Base-by-base conservation (phyloP, 2,888 invertebrate species). In the Archips crataeganus region DNA sequence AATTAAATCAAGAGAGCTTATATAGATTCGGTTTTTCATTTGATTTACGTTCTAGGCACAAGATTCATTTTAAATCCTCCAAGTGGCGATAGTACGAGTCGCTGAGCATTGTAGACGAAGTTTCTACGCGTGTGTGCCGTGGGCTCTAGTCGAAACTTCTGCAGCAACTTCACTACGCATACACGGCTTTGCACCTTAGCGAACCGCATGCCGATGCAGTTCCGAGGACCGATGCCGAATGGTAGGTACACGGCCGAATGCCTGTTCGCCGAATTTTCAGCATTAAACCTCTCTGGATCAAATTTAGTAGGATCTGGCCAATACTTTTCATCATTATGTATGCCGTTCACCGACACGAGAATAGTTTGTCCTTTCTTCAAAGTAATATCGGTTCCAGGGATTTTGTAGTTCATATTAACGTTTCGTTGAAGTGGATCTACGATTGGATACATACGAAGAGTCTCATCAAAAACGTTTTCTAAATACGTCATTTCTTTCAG, bases 381-480 rank as follows among this genome's bases (percentile, higher is more conserved):
- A 0, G 79, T 79, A 0, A 90, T 36, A 70, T 89, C 80, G 3
- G 89, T 89, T 0, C 85, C 89, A 2, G 91, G 91, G 60, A 93
- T 75, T 49, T 77, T 80, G 76, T 93, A 93, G 36, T 84, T 81
- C 13, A 77, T 75, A 45, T 78, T 78, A 23, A 91, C 90, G 34
- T 81, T 81, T 36, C 94, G 84, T 64, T 86, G 88, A 3, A 93
- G 78, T 3, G 88, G 81, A 2, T 90, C 88, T 1, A 91, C 87
- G 6, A 95, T 83, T 0, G 95, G 92, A 79, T 90, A 92, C 78
- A 90, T 84, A 9, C 95, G 85, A 2, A 95, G 82, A 0, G 92
- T 92, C 80, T 94, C 92, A 65, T 76, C 75, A 8, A 92, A 84
- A 15, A 88, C 88, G 79, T 86, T 86, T 32, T 88, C 87, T 64